A percentile compares a stretch with the other conserved stretches of the same genome.
Evolutionary conservation across 2,113 vertebrate genomes (phyloP).

Genomic region (Hippopotamus amphibius): DNA sequence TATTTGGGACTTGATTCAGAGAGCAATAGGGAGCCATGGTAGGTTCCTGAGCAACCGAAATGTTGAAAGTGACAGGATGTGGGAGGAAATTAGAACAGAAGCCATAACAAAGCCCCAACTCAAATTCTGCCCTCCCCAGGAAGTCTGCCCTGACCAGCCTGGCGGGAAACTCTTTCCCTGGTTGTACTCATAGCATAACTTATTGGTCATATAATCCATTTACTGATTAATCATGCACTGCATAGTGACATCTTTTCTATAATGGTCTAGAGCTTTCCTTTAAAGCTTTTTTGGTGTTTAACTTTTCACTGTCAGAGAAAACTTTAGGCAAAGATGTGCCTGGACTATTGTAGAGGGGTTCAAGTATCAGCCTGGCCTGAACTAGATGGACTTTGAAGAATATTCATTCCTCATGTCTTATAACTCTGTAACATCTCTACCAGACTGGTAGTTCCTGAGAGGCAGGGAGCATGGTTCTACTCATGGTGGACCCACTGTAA

Average conservation of each 20-base stretch:
- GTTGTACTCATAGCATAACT: neutral
- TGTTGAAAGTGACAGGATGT: neutral
- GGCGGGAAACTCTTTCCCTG: neutral
- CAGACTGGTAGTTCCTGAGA: neutral
- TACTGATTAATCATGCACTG: neutral
- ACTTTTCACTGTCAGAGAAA: neutral
- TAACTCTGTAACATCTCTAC: neutral
- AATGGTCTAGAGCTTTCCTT: neutral
- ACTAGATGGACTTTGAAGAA: neutral
- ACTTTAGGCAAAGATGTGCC: neutral
- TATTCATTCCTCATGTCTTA: neutral
- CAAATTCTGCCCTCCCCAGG: neutral
- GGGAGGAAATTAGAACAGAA: neutral
- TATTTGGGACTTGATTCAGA: neutral
- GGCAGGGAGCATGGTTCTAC: neutral
- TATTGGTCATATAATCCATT: neutral
- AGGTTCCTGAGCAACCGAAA: neutral
- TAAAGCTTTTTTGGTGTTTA: neutral
- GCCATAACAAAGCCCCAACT: neutral
- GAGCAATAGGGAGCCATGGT: neutral
- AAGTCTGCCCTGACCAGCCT: neutral
- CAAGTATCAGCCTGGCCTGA: neutral
- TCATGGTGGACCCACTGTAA: neutral
- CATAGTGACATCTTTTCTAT: neutral
- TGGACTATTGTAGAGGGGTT: neutral